Conservation (phyloP, 23 tunicate species). For the Aplidium turbinatum region DNA sequence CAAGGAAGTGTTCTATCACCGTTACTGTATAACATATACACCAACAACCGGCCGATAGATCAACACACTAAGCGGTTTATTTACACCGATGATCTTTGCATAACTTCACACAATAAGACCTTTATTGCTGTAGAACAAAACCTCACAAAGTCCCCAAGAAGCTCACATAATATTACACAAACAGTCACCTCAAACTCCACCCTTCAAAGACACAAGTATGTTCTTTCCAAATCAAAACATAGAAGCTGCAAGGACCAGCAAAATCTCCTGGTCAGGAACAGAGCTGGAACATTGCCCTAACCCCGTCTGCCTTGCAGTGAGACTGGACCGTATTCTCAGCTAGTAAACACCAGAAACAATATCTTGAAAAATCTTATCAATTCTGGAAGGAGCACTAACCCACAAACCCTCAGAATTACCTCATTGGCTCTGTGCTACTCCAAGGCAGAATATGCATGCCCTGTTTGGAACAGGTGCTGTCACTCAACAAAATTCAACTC, state of each 20-base stretch:
- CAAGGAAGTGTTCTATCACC: too few relatives aligned
- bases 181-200: neutral
- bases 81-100: constrained; percentile 13
- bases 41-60: too few relatives aligned
- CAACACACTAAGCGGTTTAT: too few relatives aligned
- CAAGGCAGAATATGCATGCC: constrained; percentile 16
- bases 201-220: constrained; percentile 23
- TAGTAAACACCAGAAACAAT: constrained; percentile 6
- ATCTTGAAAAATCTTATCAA: constrained; percentile 10
- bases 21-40: too few relatives aligned
- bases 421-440: constrained; percentile 11
- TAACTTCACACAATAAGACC: neutral
- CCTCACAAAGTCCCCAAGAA: neutral
- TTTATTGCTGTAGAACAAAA: constrained; percentile 1
- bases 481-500: constrained; percentile 1
- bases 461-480: neutral
- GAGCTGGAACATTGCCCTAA: constrained; percentile 6
- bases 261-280: constrained; percentile 5
- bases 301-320: constrained; percentile 8
- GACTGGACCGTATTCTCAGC: constrained; percentile 3
- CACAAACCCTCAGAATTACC: constrained; percentile 3
- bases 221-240: constrained; percentile 16
- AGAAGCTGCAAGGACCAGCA: constrained; percentile 6
- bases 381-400: constrained; percentile 1
- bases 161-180: neutral